Evolutionary conservation across 2,797 vertebrate species (phyloP), one percentile per base, ranked within the genome.

Genomic region (Pangasius larnaudii): DNA sequence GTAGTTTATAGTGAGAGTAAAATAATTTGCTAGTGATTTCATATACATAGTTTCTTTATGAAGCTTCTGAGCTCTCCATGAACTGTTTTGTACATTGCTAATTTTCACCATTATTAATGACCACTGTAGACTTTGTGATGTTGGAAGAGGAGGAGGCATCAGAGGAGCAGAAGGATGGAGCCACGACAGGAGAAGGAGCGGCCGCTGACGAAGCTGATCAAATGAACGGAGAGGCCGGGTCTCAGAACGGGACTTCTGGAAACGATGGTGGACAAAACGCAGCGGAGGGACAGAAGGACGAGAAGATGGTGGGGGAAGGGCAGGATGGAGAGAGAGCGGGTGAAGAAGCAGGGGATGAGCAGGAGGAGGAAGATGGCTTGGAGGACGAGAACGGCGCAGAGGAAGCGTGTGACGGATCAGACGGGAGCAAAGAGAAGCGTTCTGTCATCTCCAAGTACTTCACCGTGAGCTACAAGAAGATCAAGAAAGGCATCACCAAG

Each of bases 381-480:
- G 72, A 86, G 18, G 72, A 85, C 3, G 33, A 85, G n/a, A n/a
- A 46, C 3, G 71, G 39, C 1, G 36, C 8, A 7, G 51, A 72
- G 30, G 84, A 85, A 11, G 84, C n/a, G 22, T 58, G 49, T 18
- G n/a, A 63, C 6, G 42, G 19, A 24, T 5, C 33, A 7, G 71
- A 33, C 33, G 24, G 33, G 14, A 46, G 0, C 19, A 56, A 74
- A 58, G 22, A 39, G 69, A 85, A 85, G 24, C 67, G 13, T 2
- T 27, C 85, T 10, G 92, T 93, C 74, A 91, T 94, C 0, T 95
- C 96, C 27, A 95, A 96, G 89, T 99, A 98, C 92, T 97, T 98
- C 88, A 98, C 97, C 0, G 97, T 99, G 90, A 98, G 98, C 71
- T 99, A 98, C 92, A 94, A 97, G 63, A 97, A 96, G 94, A 99